These are phyloP conservation scores for Cirrhinus mrigala DNA, from an alignment of 2,797 vertebrate genomes.

Conservation along the genomic window DNA sequence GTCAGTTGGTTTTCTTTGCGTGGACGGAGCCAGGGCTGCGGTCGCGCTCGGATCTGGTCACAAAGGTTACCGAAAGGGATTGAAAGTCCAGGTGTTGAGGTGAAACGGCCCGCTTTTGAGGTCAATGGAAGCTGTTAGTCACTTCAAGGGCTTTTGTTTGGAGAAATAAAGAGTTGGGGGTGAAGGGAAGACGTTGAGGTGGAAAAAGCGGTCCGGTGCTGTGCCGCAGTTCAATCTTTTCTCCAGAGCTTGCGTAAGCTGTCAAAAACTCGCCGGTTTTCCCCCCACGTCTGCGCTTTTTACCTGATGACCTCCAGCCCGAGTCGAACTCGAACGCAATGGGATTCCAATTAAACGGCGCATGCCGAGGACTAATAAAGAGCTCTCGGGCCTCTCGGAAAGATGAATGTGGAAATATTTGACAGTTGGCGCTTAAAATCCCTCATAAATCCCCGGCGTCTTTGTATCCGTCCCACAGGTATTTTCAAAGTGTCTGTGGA, in stretches of 20 bases:
- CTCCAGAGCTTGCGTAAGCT: constrained; percentile 46
- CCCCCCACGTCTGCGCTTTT: neutral
- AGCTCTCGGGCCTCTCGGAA: constrained; percentile 63
- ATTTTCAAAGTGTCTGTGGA: constrained; percentile 74
- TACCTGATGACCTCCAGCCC: constrained; percentile 22
- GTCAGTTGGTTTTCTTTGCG: constrained; percentile 47
- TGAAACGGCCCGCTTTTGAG: constrained; percentile 68
- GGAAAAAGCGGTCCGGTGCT: constrained; percentile 50
- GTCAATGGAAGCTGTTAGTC: constrained; percentile 74
- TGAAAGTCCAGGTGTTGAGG: constrained; percentile 54
- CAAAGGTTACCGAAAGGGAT: constrained; percentile 51
- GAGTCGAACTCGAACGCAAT: constrained; percentile 45
- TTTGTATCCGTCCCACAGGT: constrained; percentile 82
- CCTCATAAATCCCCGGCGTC: constrained; percentile 79
- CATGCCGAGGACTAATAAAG: constrained; percentile 65
- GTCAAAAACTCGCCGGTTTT: constrained; percentile 48
- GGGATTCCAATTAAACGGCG: constrained; percentile 68
- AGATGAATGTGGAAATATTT: constrained; percentile 75
- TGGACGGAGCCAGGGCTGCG: constrained; percentile 15
- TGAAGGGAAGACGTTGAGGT: constrained; percentile 51
- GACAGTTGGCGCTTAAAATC: constrained; percentile 70
- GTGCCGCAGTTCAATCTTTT: constrained; percentile 8
- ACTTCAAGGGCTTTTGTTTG: constrained; percentile 67
- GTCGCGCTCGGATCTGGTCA: neutral
- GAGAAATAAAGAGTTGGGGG: constrained; percentile 53